Conservation (phyloP, 1,140 invertebrate genomes). For the Neotoxoptera formosana region DNA sequence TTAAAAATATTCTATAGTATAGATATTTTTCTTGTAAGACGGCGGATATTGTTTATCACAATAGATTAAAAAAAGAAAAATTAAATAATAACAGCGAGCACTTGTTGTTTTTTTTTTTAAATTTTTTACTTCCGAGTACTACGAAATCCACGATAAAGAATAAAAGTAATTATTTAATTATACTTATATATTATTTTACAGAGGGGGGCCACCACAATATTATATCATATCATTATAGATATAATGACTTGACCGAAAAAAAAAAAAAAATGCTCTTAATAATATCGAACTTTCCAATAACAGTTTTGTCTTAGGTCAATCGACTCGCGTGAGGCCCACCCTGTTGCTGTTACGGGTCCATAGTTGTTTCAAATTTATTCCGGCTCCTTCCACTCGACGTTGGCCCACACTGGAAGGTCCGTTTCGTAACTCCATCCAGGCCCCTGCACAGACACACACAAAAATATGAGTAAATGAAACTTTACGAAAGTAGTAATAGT, state of each 20-base stretch:
- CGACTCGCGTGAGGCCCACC: neutral
- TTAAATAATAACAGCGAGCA: neutral
- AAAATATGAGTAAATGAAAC: neutral
- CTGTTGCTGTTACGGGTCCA: neutral
- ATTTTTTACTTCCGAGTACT: neutral
- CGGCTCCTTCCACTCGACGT: conserved; percentile 77
- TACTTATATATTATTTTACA: neutral
- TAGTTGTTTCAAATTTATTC: conserved; percentile 51
- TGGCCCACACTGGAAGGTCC: conserved; percentile 86
- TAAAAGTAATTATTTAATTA: conserved; percentile 22
- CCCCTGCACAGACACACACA: conserved; percentile 70
- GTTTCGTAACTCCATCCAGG: conserved; percentile 91
- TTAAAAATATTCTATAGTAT: neutral
- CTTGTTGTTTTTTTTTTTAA: neutral
- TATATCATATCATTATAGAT: neutral
- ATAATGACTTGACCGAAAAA: neutral
- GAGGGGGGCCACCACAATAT: neutral
- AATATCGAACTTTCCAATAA: neutral
- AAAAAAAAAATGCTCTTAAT: neutral
- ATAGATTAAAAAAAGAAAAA: conserved; percentile 22
- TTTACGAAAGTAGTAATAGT: neutral
- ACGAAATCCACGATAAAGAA: conserved; percentile 25
- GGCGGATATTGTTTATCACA: conserved; percentile 21
- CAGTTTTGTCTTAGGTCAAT: neutral
- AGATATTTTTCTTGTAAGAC: neutral